Percentiles rank a stretch among this genome's conserved stretches.
phyloP scores from a whole-genome alignment of 2,113 vertebrate genomes.

The Camelus dromedarius region DNA sequence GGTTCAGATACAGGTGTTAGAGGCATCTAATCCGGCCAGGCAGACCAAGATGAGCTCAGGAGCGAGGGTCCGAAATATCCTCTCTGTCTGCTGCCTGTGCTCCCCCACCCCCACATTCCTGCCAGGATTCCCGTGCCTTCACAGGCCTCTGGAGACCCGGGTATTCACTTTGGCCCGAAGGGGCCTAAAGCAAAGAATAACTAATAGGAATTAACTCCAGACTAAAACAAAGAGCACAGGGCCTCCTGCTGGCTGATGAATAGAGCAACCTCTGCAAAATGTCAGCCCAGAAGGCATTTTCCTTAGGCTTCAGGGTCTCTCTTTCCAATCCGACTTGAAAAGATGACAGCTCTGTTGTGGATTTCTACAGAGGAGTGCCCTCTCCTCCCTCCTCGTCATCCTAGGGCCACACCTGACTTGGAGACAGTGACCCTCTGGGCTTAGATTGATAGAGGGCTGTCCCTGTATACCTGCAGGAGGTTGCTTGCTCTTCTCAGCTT shows the following conservation, averaged over 20 bases:
- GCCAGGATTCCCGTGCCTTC: neutral
- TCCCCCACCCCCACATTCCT: neutral
- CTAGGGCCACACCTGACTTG: neutral
- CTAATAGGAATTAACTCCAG: neutral
- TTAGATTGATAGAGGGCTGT: neutral
- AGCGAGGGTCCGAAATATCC: neutral
- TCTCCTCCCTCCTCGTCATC: neutral
- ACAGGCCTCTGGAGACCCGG: neutral
- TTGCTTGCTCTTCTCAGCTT: constrained; percentile 91
- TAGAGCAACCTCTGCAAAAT: neutral
- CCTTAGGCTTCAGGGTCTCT: neutral
- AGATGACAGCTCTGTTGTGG: neutral
- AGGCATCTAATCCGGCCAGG: neutral
- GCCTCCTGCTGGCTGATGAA: neutral
- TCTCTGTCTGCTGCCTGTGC: neutral
- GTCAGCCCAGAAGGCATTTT: neutral
- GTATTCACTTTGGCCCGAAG: neutral
- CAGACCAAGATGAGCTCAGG: neutral
- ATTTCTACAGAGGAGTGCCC: neutral
- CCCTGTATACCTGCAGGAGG: constrained; percentile 90
- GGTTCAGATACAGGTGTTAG: constrained; percentile 60
- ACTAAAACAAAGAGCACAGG: neutral
- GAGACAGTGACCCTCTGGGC: neutral
- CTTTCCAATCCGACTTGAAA: neutral
- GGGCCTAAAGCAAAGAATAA: neutral